phyloP scores from a whole-genome alignment of 2,113 vertebrate genomes.

The Phalacrocorax carbo region DNA sequence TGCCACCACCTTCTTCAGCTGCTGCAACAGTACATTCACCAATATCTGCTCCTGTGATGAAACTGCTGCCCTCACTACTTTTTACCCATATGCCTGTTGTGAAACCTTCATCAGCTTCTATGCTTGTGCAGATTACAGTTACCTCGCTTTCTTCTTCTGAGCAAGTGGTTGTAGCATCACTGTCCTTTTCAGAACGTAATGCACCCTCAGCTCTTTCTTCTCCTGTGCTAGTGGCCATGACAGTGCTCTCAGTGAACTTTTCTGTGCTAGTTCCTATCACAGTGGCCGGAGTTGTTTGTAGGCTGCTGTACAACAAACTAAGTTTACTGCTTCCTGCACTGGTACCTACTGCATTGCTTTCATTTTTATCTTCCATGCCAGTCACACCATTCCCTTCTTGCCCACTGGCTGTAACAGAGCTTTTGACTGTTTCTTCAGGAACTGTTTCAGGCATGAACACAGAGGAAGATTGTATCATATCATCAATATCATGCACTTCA shows the following conservation, averaged over 20 bases:
- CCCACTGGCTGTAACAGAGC: not conserved
- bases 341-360: slow-evolving; percentile 64
- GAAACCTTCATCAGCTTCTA: slow-evolving; percentile 78
- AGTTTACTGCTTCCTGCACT: slow-evolving; percentile 22
- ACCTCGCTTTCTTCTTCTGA: slow-evolving; percentile 26
- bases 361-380: slow-evolving; percentile 40
- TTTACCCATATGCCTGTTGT: not conserved
- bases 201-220: not conserved
- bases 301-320: not conserved
- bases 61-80: not conserved
- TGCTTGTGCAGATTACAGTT: slow-evolving; percentile 67
- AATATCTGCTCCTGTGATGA: not conserved
- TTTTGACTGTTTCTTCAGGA: not conserved
- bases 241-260: slow-evolving; percentile 13
- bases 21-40: slow-evolving; percentile 69
- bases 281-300: not conserved
- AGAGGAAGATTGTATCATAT: slow-evolving; percentile 2
- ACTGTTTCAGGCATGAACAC: not conserved
- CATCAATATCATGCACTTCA: not conserved
- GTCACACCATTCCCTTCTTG: not conserved
- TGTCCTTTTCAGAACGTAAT: slow-evolving; percentile 11
- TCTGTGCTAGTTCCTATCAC: slow-evolving; percentile 47
- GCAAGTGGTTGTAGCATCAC: slow-evolving; percentile 68
- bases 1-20: slow-evolving; percentile 70
- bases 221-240: slow-evolving; percentile 66